A percentile compares a stretch with the other conserved stretches of the same genome.
Evolutionary conservation across 1,140 invertebrate species (phyloP).

Genomic region (Heliconius melpomene): DNA sequence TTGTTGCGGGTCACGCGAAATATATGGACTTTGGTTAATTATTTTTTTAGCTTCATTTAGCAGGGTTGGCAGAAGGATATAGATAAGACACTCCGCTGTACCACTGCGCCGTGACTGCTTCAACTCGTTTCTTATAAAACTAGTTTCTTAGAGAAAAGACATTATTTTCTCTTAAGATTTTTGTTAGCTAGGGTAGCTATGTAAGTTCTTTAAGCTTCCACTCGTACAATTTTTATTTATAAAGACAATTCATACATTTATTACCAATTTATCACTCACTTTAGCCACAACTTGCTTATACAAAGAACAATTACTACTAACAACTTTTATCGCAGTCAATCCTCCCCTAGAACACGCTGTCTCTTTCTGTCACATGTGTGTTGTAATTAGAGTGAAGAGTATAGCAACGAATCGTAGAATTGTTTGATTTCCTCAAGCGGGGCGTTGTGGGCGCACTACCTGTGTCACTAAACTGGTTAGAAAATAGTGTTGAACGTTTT

Average conservation of each 20-base stretch:
- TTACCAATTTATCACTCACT: background rate
- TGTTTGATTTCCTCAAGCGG: conserved; percentile 45
- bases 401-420: conserved; percentile 29
- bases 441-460: conserved; percentile 38
- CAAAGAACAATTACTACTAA: conserved; percentile 23
- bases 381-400: conserved; percentile 12
- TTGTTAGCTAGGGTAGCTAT: background rate
- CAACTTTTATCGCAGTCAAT: conserved; percentile 26
- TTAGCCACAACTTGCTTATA: background rate
- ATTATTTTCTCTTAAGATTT: too few relatives aligned
- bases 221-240: background rate
- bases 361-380: background rate
- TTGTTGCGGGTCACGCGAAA: background rate
- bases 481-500: conserved; percentile 25
- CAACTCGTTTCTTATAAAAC: too few relatives aligned
- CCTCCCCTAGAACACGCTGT: conserved; percentile 9
- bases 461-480: conserved; percentile 46
- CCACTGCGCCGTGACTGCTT: too few relatives aligned
- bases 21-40: background rate
- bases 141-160: too few relatives aligned
- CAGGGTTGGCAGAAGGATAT: too few relatives aligned
- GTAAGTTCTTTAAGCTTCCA: background rate
- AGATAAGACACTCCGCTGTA: too few relatives aligned
- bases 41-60: background rate
- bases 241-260: background rate